Conservation (phyloP, 2,888 invertebrate species). For the Bimastos eiseni region DNA sequence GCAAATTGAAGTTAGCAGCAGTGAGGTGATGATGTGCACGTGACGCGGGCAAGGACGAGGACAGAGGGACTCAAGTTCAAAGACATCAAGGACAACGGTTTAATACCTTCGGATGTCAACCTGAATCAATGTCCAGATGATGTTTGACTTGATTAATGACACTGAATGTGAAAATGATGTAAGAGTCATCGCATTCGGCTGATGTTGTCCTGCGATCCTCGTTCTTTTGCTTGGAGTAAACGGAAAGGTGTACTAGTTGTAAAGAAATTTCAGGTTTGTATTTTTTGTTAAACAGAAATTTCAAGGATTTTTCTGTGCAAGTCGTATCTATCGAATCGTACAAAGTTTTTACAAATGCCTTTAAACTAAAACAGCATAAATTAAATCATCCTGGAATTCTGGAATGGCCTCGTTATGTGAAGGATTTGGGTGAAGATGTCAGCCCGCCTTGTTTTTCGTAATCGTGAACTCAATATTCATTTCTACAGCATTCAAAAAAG, state of each 20-base stretch:
- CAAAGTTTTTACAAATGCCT: not conserved
- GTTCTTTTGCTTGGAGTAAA: not conserved
- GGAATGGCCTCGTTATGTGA: not conserved
- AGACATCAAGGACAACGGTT: not conserved
- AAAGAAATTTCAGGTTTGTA: not conserved
- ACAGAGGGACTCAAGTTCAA: not conserved
- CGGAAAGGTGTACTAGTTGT: not conserved
- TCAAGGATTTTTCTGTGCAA: not conserved
- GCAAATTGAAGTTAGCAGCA: not conserved
- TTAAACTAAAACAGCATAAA: not conserved
- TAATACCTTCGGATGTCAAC: not conserved
- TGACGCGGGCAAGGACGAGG: not conserved
- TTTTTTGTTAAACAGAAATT: not conserved
- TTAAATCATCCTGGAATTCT: not conserved
- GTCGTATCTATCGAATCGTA: not conserved
- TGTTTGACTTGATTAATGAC: not conserved
- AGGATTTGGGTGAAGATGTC: not conserved
- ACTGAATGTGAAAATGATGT: not conserved
- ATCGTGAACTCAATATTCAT: too few relatives aligned
- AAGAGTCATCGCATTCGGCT: constrained; percentile 9
- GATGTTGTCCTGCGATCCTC: not conserved
- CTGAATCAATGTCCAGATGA: not conserved
- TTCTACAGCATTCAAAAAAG: too few relatives aligned
- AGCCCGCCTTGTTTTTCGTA: not conserved
- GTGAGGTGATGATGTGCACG: constrained; percentile 21